Percentiles rank a stretch among this genome's conserved stretches.
Evolutionary conservation across 2,113 vertebrate species (phyloP).

Genomic region (Poeciliopsis retropinna): DNA sequence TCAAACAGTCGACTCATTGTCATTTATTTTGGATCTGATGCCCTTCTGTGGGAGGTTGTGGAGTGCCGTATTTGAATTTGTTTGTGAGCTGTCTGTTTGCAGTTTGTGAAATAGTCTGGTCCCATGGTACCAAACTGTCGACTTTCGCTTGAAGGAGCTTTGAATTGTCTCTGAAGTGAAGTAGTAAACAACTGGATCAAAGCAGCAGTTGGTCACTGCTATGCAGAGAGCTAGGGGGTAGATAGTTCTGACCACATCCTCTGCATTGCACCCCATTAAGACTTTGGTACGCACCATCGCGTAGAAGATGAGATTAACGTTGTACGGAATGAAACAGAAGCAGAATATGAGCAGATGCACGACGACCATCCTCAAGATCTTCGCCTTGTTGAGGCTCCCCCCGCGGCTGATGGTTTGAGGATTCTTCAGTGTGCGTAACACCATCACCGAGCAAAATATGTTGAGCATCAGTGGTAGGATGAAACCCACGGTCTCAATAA

Average conservation of each 20-base stretch:
- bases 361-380: slow-evolving; percentile 93
- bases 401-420: slow-evolving; percentile 86
- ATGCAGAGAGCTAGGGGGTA: slow-evolving; percentile 95
- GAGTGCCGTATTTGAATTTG: slow-evolving; percentile 49
- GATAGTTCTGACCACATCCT: slow-evolving; percentile 88
- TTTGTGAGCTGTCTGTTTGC: slow-evolving; percentile 83
- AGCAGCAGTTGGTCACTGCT: slow-evolving; percentile 96
- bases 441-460: slow-evolving; percentile 90
- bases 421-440: slow-evolving; percentile 87
- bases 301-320: slow-evolving; percentile 93
- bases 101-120: slow-evolving; percentile 82
- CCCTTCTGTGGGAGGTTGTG: slow-evolving; percentile 66
- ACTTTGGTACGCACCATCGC: slow-evolving; percentile 90
- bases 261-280: slow-evolving; percentile 84
- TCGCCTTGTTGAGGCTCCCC: slow-evolving; percentile 89
- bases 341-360: slow-evolving; percentile 95
- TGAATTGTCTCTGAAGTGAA: slow-evolving; percentile 97
- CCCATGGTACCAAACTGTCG: slow-evolving; percentile 65
- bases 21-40: slow-evolving; percentile 79
- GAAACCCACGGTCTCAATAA: slow-evolving; percentile 96
- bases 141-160: slow-evolving; percentile 92
- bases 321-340: slow-evolving; percentile 97
- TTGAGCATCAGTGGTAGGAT: slow-evolving; percentile 92
- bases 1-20: slow-evolving; percentile 85
- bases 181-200: slow-evolving; percentile 97